A percentile compares a stretch with the other conserved stretches of the same genome.
Conservation (phyloP, 1,140 invertebrate genomes). For the Cylas formicarius region DNA sequence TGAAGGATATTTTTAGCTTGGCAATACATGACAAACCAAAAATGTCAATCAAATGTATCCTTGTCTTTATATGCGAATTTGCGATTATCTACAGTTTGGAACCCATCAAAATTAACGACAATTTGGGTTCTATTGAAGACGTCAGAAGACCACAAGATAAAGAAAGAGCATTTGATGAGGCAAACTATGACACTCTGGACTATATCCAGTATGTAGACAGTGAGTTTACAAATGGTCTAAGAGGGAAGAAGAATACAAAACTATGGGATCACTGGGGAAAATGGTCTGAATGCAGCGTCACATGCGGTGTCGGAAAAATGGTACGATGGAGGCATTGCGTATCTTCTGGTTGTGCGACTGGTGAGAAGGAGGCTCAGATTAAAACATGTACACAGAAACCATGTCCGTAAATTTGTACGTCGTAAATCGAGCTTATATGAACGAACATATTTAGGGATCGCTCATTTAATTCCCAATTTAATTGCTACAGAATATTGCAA, state of each 20-base stretch:
- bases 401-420: constrained; percentile 36
- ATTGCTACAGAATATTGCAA: no score
- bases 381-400: constrained; percentile 44
- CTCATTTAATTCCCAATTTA: no score
- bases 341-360: constrained; percentile 40
- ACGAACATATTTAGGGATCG: no score
- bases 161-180: background rate
- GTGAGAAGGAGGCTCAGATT: constrained; percentile 48
- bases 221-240: background rate
- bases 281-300: constrained; percentile 45
- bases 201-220: constrained; percentile 13
- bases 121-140: no score
- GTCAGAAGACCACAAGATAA: background rate
- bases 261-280: constrained; percentile 43
- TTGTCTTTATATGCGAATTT: no score
- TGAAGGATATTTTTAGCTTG: no score
- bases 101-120: no score
- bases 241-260: constrained; percentile 31
- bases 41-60: no score
- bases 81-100: no score
- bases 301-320: constrained; percentile 44
- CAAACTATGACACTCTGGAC: constrained; percentile 16
- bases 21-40: no score
- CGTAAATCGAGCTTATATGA: no score
- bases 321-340: constrained; percentile 46